Conservation (phyloP, 2,113 vertebrate genomes). For the Toxotes chatareus region DNA sequence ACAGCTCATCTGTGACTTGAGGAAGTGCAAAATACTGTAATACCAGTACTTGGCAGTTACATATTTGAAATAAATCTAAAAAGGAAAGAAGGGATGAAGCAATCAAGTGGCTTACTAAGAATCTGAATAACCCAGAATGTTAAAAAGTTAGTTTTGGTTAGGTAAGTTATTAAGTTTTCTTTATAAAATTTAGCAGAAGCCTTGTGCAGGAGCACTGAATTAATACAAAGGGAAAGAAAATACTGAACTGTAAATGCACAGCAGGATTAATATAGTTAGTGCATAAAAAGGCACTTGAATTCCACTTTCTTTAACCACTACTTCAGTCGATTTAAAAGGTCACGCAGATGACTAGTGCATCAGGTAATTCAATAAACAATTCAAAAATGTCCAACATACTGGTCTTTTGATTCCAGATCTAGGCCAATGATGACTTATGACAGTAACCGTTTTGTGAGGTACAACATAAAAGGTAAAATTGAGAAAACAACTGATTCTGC, state of each 20-base stretch:
- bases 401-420: slow-evolving; percentile 54
- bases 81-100: not conserved
- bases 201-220: slow-evolving; percentile 17
- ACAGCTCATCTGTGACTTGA: slow-evolving; percentile 28
- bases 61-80: slow-evolving; percentile 38
- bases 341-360: slow-evolving; percentile 32
- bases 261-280: slow-evolving; percentile 50
- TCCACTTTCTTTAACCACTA: slow-evolving; percentile 35
- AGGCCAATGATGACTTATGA: slow-evolving; percentile 30
- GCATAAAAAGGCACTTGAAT: slow-evolving; percentile 72
- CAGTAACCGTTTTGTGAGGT: slow-evolving; percentile 37
- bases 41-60: slow-evolving; percentile 34
- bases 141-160: slow-evolving; percentile 52
- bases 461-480: slow-evolving; percentile 43
- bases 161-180: slow-evolving; percentile 11
- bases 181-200: slow-evolving; percentile 16
- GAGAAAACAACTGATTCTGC: slow-evolving; percentile 28
- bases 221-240: slow-evolving; percentile 36
- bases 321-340: slow-evolving; percentile 53
- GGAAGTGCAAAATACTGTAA: slow-evolving; percentile 54
- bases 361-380: slow-evolving; percentile 28
- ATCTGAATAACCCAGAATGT: slow-evolving; percentile 31
- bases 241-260: slow-evolving; percentile 51
- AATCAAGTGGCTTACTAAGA: slow-evolving; percentile 6
- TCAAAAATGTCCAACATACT: slow-evolving; percentile 24